Conservation (phyloP, 2,888 invertebrate species). For the Lymantria monacha region DNA sequence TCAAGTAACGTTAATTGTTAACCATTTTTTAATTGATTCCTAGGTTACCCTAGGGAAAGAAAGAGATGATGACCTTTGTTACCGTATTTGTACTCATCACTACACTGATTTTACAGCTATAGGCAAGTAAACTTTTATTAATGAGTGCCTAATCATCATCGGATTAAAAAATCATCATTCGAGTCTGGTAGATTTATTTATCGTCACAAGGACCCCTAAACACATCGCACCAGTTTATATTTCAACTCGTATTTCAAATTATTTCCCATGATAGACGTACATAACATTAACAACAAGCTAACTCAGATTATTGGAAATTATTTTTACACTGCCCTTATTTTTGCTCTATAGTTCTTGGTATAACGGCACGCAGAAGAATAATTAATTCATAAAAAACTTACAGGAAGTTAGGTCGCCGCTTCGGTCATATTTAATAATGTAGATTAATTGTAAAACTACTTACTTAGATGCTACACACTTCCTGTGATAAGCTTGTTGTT, state of each 20-base stretch:
- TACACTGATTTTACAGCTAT: no score
- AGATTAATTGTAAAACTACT: slow-evolving; percentile 30
- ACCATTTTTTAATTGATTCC: no score
- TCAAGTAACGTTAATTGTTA: no score
- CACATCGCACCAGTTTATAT: slow-evolving; percentile 41
- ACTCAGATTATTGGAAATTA: not conserved
- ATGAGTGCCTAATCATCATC: no score
- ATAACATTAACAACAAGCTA: not conserved
- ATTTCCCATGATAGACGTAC: slow-evolving; percentile 62
- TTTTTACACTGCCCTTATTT: slow-evolving; percentile 1
- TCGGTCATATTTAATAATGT: slow-evolving; percentile 33
- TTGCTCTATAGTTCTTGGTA: slow-evolving; percentile 2
- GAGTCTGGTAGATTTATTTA: slow-evolving; percentile 6
- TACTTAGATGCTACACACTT: slow-evolving; percentile 29
- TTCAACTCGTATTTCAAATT: slow-evolving; percentile 63
- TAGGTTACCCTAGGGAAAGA: no score
- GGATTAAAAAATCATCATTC: no score
- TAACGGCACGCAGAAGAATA: slow-evolving; percentile 9
- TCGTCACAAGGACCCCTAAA: slow-evolving; percentile 40
- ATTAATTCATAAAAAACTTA: slow-evolving; percentile 26
- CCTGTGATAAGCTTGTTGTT: slow-evolving; percentile 41
- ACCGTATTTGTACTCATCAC: no score
- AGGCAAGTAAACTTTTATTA: no score
- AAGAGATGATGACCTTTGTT: no score
- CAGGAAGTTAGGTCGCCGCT: slow-evolving; percentile 37